These are phyloP conservation scores for Euura saliciscinereae DNA, from an alignment of 1,140 invertebrate species.

Conservation along the genomic window DNA sequence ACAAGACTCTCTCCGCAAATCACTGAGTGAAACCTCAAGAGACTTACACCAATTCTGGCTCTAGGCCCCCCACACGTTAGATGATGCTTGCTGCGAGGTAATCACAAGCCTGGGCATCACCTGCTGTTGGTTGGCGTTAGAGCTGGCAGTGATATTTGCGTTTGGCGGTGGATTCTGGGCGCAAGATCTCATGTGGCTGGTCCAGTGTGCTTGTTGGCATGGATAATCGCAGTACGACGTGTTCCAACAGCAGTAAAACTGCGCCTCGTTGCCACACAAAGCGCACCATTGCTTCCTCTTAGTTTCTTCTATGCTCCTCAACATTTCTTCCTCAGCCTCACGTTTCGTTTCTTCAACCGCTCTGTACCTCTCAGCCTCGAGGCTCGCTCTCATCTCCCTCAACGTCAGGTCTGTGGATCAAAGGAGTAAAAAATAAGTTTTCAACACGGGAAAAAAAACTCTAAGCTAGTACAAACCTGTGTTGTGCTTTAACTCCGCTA, in stretches of 20 bases:
- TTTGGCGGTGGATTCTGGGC: constrained; percentile 39
- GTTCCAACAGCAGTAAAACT: constrained; percentile 95
- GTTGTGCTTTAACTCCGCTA: constrained; percentile 69
- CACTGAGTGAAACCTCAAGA: background rate
- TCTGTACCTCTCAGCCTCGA: constrained; percentile 71
- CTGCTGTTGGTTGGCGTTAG: constrained; percentile 27
- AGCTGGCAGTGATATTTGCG: constrained; percentile 19
- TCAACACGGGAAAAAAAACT: constrained; percentile 12
- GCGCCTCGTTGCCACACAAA: constrained; percentile 82
- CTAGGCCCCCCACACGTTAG: constrained; percentile 39
- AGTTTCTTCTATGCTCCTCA: constrained; percentile 73
- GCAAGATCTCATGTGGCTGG: constrained; percentile 63
- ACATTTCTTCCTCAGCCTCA: constrained; percentile 67
- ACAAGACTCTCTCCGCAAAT: background rate
- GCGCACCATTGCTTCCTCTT: constrained; percentile 90
- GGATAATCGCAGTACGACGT: constrained; percentile 90
- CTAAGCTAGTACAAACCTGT: constrained; percentile 48
- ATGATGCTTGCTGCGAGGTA: constrained; percentile 32
- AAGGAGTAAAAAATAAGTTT: constrained; percentile 19
- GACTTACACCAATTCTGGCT: constrained; percentile 27
- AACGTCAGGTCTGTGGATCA: constrained; percentile 56
- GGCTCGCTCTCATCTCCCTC: constrained; percentile 68
- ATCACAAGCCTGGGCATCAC: constrained; percentile 48
- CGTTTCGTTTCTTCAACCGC: constrained; percentile 65
- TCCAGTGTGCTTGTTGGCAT: constrained; percentile 79